A percentile compares a stretch with the other conserved stretches of the same genome.
Conservation (phyloP, 2,888 invertebrate genomes). For the Argyra leucocephala region DNA sequence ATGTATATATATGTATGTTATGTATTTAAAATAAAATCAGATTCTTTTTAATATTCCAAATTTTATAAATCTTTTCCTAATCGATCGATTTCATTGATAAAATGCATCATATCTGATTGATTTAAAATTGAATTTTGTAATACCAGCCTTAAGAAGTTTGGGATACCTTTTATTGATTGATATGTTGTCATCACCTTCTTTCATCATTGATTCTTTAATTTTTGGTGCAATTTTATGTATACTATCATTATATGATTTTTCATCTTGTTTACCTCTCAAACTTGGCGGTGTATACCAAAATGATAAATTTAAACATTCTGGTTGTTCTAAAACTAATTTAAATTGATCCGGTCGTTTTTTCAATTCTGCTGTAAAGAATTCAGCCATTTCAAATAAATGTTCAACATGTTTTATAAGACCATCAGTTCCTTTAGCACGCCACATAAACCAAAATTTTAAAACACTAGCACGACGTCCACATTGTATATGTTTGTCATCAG, state of each 20-base stretch:
- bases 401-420: conserved; percentile 73
- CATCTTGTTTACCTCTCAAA: conserved; percentile 44
- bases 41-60: background rate
- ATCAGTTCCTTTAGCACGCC: conserved; percentile 84
- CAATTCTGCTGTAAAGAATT: conserved; percentile 59
- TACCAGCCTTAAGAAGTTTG: conserved; percentile 93
- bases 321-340: conserved; percentile 60
- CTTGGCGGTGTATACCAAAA: conserved; percentile 92
- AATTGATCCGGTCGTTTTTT: conserved; percentile 58
- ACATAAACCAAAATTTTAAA: conserved; percentile 96
- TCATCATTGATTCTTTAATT: conserved; percentile 92
- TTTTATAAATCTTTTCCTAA: conserved; percentile 61
- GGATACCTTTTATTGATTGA: conserved; percentile 73
- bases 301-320: conserved; percentile 89
- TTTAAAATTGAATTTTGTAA: conserved; percentile 82
- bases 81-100: conserved; percentile 78
- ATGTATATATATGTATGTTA: background rate
- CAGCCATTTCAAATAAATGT: conserved; percentile 64
- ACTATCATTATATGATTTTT: conserved; percentile 52
- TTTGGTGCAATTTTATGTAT: conserved; percentile 78
- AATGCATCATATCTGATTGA: conserved; percentile 73
- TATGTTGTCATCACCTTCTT: conserved; percentile 92
- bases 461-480: conserved; percentile 93
- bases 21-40: background rate
- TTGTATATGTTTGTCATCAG: conserved; percentile 88